These are phyloP conservation scores for Torymus aiolomorphi DNA, from an alignment of 2,888 invertebrate species.

Conservation along the genomic window DNA sequence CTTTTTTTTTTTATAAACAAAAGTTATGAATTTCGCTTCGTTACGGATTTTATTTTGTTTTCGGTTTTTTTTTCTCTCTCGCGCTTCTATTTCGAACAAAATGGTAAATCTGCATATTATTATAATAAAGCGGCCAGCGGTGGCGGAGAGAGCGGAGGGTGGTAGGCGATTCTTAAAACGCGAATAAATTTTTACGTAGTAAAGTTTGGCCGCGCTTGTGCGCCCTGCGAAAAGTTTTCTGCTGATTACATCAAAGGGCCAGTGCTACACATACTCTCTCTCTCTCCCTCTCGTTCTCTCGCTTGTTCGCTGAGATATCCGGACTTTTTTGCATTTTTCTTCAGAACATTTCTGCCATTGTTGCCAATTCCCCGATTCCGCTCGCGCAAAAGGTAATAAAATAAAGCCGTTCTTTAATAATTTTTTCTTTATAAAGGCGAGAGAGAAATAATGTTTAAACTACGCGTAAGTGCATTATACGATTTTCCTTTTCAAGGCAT, in stretches of 20 bases:
- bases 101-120: too few relatives aligned
- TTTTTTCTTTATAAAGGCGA: conserved; percentile 18
- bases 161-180: too few relatives aligned
- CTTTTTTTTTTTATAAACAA: neutral
- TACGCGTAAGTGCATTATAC: neutral
- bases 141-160: too few relatives aligned
- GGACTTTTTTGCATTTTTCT: conserved; percentile 1
- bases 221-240: neutral
- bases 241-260: conserved; percentile 2
- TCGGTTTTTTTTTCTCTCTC: too few relatives aligned
- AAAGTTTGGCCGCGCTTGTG: neutral
- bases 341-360: neutral
- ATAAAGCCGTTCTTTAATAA: conserved; percentile 26
- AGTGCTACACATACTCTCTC: neutral
- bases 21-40: too few relatives aligned
- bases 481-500: too few relatives aligned
- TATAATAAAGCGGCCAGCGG: too few relatives aligned
- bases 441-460: neutral
- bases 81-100: too few relatives aligned
- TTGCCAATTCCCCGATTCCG: too few relatives aligned
- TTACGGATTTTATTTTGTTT: too few relatives aligned
- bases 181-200: conserved; percentile 2
- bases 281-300: too few relatives aligned
- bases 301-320: too few relatives aligned
- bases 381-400: conserved; percentile 3